Base-by-base conservation (phyloP, 2,113 vertebrate genomes). In the Pygoscelis adeliae region DNA sequence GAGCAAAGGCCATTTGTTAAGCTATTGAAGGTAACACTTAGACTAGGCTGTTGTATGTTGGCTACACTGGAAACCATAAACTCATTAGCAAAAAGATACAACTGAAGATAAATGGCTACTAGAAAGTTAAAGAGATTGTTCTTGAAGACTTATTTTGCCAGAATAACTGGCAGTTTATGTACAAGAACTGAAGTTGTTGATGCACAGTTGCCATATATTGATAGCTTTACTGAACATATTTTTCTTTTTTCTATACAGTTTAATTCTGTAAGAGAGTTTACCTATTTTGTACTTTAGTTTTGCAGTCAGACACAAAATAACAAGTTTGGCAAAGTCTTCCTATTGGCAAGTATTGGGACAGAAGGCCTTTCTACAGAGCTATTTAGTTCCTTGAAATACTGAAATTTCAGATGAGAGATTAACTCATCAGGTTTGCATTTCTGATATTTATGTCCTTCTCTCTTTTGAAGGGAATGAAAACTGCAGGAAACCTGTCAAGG, bases 381-480 rank as follows among this genome's bases (percentile, higher is more conserved):
- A 1, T 56, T 87, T 34, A 38, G 38, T 80, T 80, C 61, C 38
- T 46, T 61, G 19, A 66, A 84, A 73, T 50, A 55, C 15, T 44
- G 47, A 44, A 11, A 52, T 87, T 78, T 63, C 32, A 80, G 25
- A 47, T 53, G 50, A 73, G 72, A 79, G 6, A 16, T 32, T 16
- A 44, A 46, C 52, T 66, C 21, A 40, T n/a, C 36, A 58, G 16
- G 18, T 71, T 63, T 77, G 50, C 36, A 59, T 83, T 80, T 93
- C 83, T 95, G 52, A 90, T 67, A n/a, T 42, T 83, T 94, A 49
- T 74, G 63, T 69, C 46, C 65, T 71, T 13, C 36, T 95, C 26
- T 93, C 42, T 88, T 91, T 62, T 87, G 38, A 63, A 98, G 98
- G 98, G 93, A 97, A 98, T 97, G 97, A 95, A 89, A 98, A 92